phyloP scores from a whole-genome alignment of 1,140 invertebrate genomes.

The Lethrus apterus region DNA sequence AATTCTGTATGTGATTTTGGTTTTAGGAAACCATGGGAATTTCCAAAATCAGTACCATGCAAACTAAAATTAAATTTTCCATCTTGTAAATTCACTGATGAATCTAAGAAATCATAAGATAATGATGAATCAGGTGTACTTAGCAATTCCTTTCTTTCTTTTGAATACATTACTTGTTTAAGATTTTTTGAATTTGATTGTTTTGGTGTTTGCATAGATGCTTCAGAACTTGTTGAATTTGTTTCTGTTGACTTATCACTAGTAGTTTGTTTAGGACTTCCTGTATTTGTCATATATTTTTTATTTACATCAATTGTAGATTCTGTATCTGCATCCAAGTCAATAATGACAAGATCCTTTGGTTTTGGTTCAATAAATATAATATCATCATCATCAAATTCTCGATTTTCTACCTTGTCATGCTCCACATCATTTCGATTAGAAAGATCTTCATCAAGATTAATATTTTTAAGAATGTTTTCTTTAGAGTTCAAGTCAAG shows the following conservation, averaged over 20 bases:
- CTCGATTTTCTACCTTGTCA: too few species aligned
- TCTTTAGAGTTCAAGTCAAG: too few species aligned
- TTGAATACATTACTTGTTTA: neutral
- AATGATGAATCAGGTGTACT: conserved; percentile 20
- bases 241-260: neutral
- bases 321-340: conserved; percentile 1
- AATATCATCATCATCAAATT: conserved; percentile 4
- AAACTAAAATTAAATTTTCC: conserved; percentile 29
- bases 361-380: neutral
- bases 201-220: conserved; percentile 11
- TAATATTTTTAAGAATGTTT: too few species aligned
- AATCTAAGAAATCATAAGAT: conserved; percentile 29
- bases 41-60: conserved; percentile 29
- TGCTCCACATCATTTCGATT: too few species aligned
- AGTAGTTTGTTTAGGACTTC: neutral
- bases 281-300: conserved; percentile 7
- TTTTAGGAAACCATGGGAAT: conserved; percentile 15
- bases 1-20: conserved; percentile 19
- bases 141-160: conserved; percentile 13
- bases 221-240: conserved; percentile 2
- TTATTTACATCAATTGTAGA: neutral
- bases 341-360: conserved; percentile 3
- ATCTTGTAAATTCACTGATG: conserved; percentile 13
- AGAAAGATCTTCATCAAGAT: too few species aligned
- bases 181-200: neutral